These are phyloP conservation scores for Mola mola DNA, from an alignment of 2,113 vertebrate species.

Conservation along the genomic window DNA sequence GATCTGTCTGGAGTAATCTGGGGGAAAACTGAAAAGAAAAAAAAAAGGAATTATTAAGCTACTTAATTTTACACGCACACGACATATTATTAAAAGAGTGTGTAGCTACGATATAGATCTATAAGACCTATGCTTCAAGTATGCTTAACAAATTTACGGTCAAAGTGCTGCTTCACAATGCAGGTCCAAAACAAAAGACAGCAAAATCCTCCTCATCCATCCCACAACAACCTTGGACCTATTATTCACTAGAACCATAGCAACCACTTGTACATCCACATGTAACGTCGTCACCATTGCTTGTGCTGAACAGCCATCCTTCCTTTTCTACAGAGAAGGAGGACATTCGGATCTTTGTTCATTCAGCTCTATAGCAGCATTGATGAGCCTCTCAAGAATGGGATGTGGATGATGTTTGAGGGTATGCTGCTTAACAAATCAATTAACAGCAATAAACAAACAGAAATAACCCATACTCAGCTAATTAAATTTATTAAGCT, in stretches of 20 bases:
- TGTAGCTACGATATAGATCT: too few species aligned
- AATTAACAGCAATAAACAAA: background rate
- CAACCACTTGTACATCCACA: background rate
- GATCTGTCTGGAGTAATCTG: slow-evolving; percentile 5
- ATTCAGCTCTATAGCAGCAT: background rate
- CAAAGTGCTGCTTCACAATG: background rate
- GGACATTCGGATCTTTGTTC: background rate
- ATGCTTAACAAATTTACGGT: background rate
- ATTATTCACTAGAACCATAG: background rate
- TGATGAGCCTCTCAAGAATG: background rate
- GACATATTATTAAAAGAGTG: too few species aligned
- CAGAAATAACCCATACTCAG: background rate
- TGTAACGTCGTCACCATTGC: background rate
- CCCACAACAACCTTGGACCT: background rate
- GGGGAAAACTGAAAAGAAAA: background rate
- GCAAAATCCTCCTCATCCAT: background rate
- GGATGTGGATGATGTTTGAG: background rate
- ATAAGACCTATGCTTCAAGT: too few species aligned
- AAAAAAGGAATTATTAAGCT: background rate
- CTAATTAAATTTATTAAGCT: background rate
- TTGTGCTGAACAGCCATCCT: background rate
- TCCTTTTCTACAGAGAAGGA: background rate
- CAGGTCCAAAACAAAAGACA: background rate
- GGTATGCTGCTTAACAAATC: too few species aligned
- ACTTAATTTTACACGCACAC: too few species aligned